phyloP scores from a whole-genome alignment of 2,797 vertebrate genomes.

The Carcharodon carcharias region DNA sequence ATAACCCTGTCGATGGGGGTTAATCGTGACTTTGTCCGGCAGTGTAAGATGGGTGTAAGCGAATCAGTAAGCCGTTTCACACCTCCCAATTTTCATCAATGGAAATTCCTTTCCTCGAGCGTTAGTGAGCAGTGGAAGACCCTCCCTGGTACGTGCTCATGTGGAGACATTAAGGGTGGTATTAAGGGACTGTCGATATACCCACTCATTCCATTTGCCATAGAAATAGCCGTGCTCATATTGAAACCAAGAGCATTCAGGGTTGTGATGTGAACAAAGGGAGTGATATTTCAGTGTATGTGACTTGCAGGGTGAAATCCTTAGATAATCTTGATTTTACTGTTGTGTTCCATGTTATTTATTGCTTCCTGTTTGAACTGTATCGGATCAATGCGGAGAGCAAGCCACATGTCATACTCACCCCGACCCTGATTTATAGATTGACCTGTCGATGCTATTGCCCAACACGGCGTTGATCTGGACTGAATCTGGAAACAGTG shows the following conservation, averaged over 20 bases:
- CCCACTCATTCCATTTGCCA: not conserved
- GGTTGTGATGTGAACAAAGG: not conserved
- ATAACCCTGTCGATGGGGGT: not conserved
- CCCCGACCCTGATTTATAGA: not conserved
- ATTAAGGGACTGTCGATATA: not conserved
- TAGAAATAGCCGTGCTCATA: not conserved
- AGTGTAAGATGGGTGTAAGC: not conserved
- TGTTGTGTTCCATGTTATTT: not conserved
- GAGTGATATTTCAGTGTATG: not conserved
- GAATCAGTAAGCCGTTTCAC: not conserved
- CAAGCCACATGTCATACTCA: not conserved
- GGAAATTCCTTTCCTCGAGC: not conserved
- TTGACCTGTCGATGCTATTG: not conserved
- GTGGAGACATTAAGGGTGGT: not conserved
- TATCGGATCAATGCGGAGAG: not conserved
- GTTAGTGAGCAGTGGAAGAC: no score
- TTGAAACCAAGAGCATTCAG: not conserved
- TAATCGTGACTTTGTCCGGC: not conserved
- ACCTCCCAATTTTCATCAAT: not conserved
- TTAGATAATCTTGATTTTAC: not conserved
- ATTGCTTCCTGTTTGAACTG: not conserved
- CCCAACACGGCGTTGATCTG: no score
- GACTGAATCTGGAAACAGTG: not conserved
- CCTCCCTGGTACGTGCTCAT: no score
- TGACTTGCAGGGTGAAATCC: not conserved